Base-by-base conservation (phyloP, 2,797 vertebrate genomes). In the Manis javanica region DNA sequence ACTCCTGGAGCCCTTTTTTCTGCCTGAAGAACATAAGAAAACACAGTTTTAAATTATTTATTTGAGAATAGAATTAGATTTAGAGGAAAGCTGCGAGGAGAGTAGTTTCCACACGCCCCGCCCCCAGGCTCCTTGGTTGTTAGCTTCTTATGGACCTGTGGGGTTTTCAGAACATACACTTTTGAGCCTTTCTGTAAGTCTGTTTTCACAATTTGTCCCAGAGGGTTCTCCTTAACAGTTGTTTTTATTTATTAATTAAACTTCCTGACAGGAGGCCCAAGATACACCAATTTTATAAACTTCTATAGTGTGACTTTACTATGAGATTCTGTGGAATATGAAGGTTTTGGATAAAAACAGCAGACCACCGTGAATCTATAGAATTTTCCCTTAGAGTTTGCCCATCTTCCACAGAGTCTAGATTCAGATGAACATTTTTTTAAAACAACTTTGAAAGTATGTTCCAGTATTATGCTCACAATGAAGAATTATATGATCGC, bases 371-470 rank as follows among this genome's bases (percentile, higher is more conserved):
- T 77, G 53, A 87, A 75, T 42, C 71, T 91, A 61, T 46, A 93
- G 3, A 49, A 46, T 81, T 66, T 81, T 55, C 11, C 18, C 9
- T 14, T 55, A 85, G 71, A 90, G 7, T 14, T 90, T 19, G 53
- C n/a, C 31, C 55, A 42, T 74, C 21, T 95, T 39, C 77, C 5
- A 24, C 61, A 74, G 13, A 86, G 10, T 37, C 31, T 72, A 81
- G 42, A 26, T 77, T 96, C 61, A 93, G 31, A 75, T 63, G 31
- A 64, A 75, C 16, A 16, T 74, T 81, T 55, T 79, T 95, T 81
- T 55, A 24, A 66, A 98, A 69, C 26, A 83, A 71, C 34, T 89
- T 72, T 61, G 57, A 91, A 92, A 89, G 53, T 64, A 90, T 37
- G 57, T 66, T n/a, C 46, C 64, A 57, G 69, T 89, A 71, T 79